Percentiles rank a stretch among this genome's conserved stretches.
These are phyloP conservation scores for Fregetta grallaria DNA, from an alignment of 2,113 vertebrate genomes.

Conservation along the genomic window DNA sequence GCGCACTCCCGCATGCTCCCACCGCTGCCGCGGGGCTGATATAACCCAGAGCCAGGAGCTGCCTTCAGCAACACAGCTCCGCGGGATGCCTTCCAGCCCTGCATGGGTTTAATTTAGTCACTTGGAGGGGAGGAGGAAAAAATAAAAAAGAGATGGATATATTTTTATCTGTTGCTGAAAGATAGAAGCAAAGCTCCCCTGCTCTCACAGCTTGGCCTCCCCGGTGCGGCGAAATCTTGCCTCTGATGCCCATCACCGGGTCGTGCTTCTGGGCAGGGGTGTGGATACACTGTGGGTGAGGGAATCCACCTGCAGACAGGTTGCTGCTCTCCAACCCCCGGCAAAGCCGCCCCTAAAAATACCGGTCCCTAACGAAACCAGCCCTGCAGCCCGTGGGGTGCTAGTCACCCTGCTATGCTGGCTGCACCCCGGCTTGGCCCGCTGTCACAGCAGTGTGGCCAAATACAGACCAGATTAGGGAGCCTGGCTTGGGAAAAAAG, in stretches of 20 bases:
- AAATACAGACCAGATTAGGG: not conserved
- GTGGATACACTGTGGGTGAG: rapidly evolving
- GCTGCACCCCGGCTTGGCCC: not conserved
- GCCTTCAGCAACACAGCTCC: not conserved
- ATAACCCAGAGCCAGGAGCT: conserved; percentile 16
- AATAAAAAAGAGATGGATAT: not conserved
- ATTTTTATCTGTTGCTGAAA: conserved; percentile 31
- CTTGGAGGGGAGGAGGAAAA: not conserved
- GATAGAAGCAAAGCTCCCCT: not conserved
- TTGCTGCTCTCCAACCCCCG: not conserved
- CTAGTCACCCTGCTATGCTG: not conserved
- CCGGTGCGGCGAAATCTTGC: rapidly evolving
- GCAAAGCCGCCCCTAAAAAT: not conserved
- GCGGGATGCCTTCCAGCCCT: not conserved
- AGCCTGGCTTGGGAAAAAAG: not conserved
- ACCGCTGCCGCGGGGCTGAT: not conserved
- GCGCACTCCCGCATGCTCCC: not conserved
- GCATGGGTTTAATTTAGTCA: not conserved
- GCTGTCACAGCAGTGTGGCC: not conserved
- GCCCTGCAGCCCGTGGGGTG: not conserved
- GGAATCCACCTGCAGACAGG: not conserved
- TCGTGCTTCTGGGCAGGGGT: not conserved
- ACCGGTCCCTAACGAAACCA: rapidly evolving
- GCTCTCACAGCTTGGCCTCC: rapidly evolving
- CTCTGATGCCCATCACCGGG: not conserved